phyloP scores from a whole-genome alignment of 2,797 vertebrate genomes.

The Falco cherrug region DNA sequence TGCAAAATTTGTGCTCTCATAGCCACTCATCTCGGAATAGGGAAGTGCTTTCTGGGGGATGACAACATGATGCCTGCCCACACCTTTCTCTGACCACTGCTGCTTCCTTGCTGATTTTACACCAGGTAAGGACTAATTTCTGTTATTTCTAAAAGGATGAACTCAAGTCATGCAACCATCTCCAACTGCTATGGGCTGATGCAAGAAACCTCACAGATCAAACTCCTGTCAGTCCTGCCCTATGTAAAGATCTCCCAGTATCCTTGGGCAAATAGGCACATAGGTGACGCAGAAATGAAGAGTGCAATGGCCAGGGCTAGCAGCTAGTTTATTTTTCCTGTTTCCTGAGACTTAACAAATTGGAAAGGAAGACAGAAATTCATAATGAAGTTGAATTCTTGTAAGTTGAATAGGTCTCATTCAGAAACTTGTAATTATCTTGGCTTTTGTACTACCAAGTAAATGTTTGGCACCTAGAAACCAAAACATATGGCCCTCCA shows the following conservation, averaged over 20 bases:
- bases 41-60: neutral
- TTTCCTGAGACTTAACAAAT: neutral
- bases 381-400: neutral
- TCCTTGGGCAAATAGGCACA: neutral
- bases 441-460: neutral
- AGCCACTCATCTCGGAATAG: neutral
- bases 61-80: neutral
- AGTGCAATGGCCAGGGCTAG: neutral
- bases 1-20: neutral
- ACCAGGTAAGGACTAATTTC: neutral
- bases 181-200: neutral
- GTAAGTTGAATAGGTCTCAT: neutral
- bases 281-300: neutral
- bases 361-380: neutral
- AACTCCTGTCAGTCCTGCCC: neutral
- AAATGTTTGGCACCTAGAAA: neutral
- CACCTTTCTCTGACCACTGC: neutral
- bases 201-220: neutral
- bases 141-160: neutral
- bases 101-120: neutral
- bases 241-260: neutral
- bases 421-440: neutral
- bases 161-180: neutral
- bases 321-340: neutral
- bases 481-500: neutral